phyloP scores from a whole-genome alignment of 1,140 invertebrate species.

The Pemphigus obesinymphae region DNA sequence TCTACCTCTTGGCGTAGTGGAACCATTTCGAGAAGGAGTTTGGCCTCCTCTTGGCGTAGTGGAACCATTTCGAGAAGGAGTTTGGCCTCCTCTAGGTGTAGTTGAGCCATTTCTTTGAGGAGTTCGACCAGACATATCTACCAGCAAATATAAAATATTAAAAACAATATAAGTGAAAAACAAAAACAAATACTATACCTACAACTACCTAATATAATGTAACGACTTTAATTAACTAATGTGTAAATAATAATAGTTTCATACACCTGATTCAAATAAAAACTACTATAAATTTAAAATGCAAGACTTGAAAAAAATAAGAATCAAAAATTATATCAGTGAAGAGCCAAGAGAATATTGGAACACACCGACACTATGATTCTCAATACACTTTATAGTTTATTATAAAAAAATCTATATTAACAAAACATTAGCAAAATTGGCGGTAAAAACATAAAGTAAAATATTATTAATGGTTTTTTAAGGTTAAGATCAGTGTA shows the following conservation, averaged over 20 bases:
- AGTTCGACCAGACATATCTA: constrained; percentile 27
- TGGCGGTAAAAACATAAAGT: not conserved
- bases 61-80: not conserved
- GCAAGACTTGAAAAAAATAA: not conserved
- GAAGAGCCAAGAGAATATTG: too few species aligned
- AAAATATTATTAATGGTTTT: not conserved
- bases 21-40: not conserved
- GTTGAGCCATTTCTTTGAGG: not conserved
- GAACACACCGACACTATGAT: not conserved
- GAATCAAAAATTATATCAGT: not conserved
- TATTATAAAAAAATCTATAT: not conserved
- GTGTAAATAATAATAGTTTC: not conserved
- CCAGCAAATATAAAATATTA: not conserved
- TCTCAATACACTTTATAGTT: too few species aligned
- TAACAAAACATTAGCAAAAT: not conserved
- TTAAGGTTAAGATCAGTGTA: constrained; percentile 1
- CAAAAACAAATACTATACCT: too few species aligned
- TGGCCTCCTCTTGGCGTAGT: not conserved
- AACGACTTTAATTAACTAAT: too few species aligned
- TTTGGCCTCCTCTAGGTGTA: not conserved
- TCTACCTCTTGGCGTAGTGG: not conserved
- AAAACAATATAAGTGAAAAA: not conserved
- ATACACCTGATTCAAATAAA: not conserved
- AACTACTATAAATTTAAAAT: not conserved
- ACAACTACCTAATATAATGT: too few species aligned